Base-by-base conservation (phyloP, 2,888 invertebrate genomes). In the Barypeithes pellucidus region DNA sequence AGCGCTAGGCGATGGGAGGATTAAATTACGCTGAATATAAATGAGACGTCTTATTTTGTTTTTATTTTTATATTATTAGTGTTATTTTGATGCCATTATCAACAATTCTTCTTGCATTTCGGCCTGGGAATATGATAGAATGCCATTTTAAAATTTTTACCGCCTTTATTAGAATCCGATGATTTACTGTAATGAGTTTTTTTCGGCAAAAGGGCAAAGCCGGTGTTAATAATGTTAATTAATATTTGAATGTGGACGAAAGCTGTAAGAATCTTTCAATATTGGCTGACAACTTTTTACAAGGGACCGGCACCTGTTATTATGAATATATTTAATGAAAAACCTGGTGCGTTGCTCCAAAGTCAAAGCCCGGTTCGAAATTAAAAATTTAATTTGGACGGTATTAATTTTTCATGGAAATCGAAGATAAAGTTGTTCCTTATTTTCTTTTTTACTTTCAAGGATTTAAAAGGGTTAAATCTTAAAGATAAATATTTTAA, bases 141-240 rank as follows among this genome's bases (percentile, higher is more conserved):
- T 39, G 47, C 33, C 47, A 11, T 47, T 50, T 52, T 52, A 14
- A 39, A 66, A 3, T 61, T 65, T 66, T 67, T 70, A 60, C 76
- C 80, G 85, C 85, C 81, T 84, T 87, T 89, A 89, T 88, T 88
- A 88, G 88, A 88, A 88, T 79, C 87, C 87, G 88, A 88, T 89
- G 88, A 89, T 89, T 89, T 89, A 89, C 88, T 87, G 87, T 89
- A 88, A 89, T 88, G 88, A 88, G 86, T 86, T 86, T 87, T 70
- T 87, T 86, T 84, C 82, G 79, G 78, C 65, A 79, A 82, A 85
- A 85, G 86, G 83, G 85, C 85, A 87, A 86, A 85, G 86, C 85
- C 84, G 86, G 87, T 87, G 88, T 88, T 89, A 89, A 89, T 89
- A 89, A 89, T 87, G 88, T 88, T 89, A 89, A 89, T 89, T 89